phyloP scores from a whole-genome alignment of 2,113 vertebrate species.

The Kobus ellipsiprymnus region DNA sequence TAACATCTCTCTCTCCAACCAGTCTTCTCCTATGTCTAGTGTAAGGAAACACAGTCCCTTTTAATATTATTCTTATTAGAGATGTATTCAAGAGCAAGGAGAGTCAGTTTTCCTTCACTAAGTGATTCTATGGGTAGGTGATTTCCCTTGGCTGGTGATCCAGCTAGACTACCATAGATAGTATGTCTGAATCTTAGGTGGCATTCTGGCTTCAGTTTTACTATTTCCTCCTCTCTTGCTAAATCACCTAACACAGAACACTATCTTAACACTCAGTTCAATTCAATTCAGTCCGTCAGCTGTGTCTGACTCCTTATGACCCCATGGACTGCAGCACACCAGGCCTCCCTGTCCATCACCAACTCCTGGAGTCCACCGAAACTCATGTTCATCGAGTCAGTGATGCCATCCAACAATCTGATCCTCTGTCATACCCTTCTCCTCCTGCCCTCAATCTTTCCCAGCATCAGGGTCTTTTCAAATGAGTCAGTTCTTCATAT shows the following conservation, averaged over 20 bases:
- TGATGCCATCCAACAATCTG: background rate
- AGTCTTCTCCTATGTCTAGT: background rate
- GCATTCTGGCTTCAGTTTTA: background rate
- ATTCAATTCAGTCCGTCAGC: background rate
- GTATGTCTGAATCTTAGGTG: conserved; percentile 20
- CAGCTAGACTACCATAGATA: conserved; percentile 16
- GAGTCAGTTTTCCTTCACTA: conserved; percentile 32
- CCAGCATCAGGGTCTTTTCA: background rate
- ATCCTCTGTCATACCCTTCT: background rate
- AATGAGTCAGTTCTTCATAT: background rate
- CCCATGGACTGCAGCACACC: accelerated
- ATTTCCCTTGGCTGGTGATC: conserved; percentile 44
- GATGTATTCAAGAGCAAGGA: background rate
- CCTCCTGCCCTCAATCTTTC: background rate
- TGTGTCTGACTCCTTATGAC: background rate
- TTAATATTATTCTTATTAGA: background rate
- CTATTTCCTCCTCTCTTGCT: background rate
- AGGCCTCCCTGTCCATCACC: background rate
- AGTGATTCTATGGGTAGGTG: conserved; percentile 57
- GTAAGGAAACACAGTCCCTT: background rate
- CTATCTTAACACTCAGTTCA: conserved; percentile 23
- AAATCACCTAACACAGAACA: conserved; percentile 2
- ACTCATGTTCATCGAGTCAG: background rate
- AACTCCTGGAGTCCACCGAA: background rate
- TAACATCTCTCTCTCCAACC: background rate